These are phyloP conservation scores for Zeugodacus cucurbitae DNA, from an alignment of 1,140 invertebrate species.

Conservation along the genomic window DNA sequence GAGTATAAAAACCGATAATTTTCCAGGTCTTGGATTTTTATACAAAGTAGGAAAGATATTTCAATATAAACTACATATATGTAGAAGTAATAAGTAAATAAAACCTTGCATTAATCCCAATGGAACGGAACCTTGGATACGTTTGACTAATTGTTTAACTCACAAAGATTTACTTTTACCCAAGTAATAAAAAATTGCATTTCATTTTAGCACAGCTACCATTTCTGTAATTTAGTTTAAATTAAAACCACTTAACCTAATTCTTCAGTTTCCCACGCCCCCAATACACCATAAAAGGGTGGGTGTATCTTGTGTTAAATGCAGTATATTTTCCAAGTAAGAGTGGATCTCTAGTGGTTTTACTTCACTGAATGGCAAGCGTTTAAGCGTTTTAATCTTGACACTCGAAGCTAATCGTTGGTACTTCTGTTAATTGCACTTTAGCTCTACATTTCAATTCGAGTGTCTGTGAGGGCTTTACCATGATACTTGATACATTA, in stretches of 20 bases:
- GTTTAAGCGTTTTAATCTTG: not conserved
- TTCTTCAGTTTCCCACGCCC: not conserved
- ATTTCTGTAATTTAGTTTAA: not conserved
- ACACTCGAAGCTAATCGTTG: constrained; percentile 17
- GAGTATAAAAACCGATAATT: too few relatives aligned
- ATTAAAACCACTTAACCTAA: not conserved
- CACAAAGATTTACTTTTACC: too few relatives aligned
- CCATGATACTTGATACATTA: not conserved
- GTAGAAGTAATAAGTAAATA: too few relatives aligned
- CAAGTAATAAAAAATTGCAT: too few relatives aligned
- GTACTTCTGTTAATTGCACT: not conserved
- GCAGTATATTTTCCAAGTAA: not conserved
- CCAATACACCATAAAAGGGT: not conserved
- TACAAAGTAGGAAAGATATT: too few relatives aligned
- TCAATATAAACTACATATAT: too few relatives aligned
- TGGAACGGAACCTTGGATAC: too few relatives aligned
- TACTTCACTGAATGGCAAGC: not conserved
- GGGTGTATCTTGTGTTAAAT: too few relatives aligned
- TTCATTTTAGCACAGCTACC: too few relatives aligned
- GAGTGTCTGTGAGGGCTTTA: constrained; percentile 30
- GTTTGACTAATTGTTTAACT: too few relatives aligned
- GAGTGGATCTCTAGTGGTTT: not conserved
- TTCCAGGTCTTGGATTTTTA: too few relatives aligned
- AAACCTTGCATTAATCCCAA: too few relatives aligned
- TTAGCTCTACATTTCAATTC: not conserved